These are phyloP conservation scores for Triplophysa dalaica DNA, from an alignment of 2,113 vertebrate genomes.

Conservation along the genomic window DNA sequence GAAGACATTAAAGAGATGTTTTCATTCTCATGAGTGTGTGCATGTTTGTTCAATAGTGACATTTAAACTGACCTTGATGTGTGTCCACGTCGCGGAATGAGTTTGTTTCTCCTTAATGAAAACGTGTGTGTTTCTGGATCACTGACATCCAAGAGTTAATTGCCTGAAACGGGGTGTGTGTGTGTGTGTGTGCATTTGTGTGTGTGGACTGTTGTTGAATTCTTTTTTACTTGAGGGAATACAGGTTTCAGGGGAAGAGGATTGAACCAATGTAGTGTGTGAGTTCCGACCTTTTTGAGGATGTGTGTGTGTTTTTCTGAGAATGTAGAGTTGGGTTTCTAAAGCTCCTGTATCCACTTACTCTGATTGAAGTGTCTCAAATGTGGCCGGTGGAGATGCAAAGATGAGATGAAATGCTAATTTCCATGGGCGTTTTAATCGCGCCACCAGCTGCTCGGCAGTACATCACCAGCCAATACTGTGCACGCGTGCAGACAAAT, in stretches of 20 bases:
- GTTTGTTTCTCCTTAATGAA: constrained; percentile 60
- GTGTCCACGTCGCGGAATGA: constrained; percentile 62
- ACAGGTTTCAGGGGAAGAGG: constrained; percentile 67
- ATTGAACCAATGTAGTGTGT: constrained; percentile 71
- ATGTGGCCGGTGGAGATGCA: constrained; percentile 45
- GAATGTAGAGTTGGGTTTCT: constrained; percentile 32
- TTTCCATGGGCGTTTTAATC: constrained; percentile 45
- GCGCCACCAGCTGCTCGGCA: constrained; percentile 45
- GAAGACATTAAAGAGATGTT: background rate
- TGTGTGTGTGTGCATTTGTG: constrained; percentile 42
- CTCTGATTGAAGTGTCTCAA: constrained; percentile 46
- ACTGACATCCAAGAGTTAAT: constrained; percentile 82
- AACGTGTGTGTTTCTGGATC: constrained; percentile 68
- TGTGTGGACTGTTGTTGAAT: constrained; percentile 74
- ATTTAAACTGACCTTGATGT: constrained; percentile 59
- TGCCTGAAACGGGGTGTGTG: constrained; percentile 72
- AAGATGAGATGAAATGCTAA: constrained; percentile 55
- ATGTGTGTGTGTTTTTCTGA: constrained; percentile 33
- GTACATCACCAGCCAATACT: constrained; percentile 45
- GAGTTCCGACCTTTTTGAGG: constrained; percentile 18
- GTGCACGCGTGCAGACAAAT: constrained; percentile 16
- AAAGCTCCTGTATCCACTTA: constrained; percentile 47
- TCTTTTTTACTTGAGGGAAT: constrained; percentile 82
- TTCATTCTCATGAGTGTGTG: constrained; percentile 15
- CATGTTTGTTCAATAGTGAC: constrained; percentile 23